phyloP scores from a whole-genome alignment of 2,888 invertebrate species.

The Lithophane semibrunnea region DNA sequence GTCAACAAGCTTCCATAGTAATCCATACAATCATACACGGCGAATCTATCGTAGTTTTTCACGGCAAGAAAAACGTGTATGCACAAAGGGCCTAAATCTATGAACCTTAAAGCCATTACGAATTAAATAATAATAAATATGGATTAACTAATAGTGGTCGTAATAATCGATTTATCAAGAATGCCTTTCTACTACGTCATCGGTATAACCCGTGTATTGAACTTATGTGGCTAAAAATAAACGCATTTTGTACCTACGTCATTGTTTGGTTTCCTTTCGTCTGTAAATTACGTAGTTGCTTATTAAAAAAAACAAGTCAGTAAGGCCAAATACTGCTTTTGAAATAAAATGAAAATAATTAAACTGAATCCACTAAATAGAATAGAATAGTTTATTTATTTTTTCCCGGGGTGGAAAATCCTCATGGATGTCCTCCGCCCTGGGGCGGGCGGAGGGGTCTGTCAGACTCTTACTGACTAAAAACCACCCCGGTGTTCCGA shows the following conservation, averaged over 20 bases:
- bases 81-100: too few relatives aligned
- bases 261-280: not conserved
- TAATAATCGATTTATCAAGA: not conserved
- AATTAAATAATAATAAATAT: not conserved
- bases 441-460: too few relatives aligned
- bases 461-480: too few relatives aligned
- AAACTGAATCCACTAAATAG: not conserved
- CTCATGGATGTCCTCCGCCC: too few relatives aligned
- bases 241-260: not conserved
- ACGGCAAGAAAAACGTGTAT: too few relatives aligned
- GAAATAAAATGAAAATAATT: not conserved
- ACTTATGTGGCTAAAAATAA: not conserved
- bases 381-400: too few relatives aligned
- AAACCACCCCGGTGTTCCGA: too few relatives aligned
- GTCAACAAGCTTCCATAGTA: too few relatives aligned
- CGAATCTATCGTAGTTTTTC: too few relatives aligned
- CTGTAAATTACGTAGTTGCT: too few relatives aligned
- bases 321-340: not conserved
- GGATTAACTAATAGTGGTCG: not conserved
- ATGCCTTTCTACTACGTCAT: not conserved
- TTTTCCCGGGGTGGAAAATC: too few relatives aligned
- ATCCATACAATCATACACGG: too few relatives aligned
- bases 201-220: not conserved
- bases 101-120: not conserved
- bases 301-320: not conserved